Percentiles rank a stretch among this genome's conserved stretches.
Evolutionary conservation across 2,888 invertebrate genomes (phyloP).

Genomic region (Aradus depressus): DNA sequence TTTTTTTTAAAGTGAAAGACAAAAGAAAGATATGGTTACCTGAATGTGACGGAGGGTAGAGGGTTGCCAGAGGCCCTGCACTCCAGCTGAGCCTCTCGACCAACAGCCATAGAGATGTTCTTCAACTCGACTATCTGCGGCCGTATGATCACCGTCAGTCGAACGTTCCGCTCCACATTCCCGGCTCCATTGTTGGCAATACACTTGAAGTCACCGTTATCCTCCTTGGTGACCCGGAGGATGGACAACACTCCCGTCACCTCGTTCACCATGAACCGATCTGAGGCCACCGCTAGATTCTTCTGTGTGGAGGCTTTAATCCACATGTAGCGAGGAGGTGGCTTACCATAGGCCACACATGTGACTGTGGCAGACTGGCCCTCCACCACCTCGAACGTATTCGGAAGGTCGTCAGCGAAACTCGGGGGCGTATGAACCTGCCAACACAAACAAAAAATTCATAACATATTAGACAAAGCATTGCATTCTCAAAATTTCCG

Average conservation of each 20-base stretch:
- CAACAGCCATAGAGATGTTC: slow-evolving; percentile 57
- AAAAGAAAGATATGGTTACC: slow-evolving; percentile 26
- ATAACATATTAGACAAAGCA: no score
- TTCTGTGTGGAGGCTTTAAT: slow-evolving; percentile 59
- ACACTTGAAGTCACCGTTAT: slow-evolving; percentile 70
- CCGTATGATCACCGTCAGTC: slow-evolving; percentile 59
- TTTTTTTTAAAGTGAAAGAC: neutral
- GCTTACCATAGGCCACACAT: slow-evolving; percentile 74
- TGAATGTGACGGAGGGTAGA: slow-evolving; percentile 63
- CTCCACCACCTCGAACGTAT: slow-evolving; percentile 59
- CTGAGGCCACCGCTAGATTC: slow-evolving; percentile 44
- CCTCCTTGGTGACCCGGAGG: slow-evolving; percentile 52
- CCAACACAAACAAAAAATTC: neutral
- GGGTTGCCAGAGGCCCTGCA: slow-evolving; percentile 75
- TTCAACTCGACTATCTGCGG: slow-evolving; percentile 67
- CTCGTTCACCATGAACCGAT: slow-evolving; percentile 43
- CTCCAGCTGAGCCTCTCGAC: slow-evolving; percentile 51
- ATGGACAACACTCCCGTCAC: slow-evolving; percentile 45
- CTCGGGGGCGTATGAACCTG: slow-evolving; percentile 64
- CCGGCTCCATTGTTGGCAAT: slow-evolving; percentile 71
- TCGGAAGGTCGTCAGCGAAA: slow-evolving; percentile 49
- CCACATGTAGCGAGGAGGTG: slow-evolving; percentile 74
- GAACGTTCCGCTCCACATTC: slow-evolving; percentile 51
- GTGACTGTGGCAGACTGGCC: slow-evolving; percentile 62
- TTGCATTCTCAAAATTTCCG: neutral